Conservation (phyloP, 2,888 invertebrate species). For the Platerodrilus igneus region DNA sequence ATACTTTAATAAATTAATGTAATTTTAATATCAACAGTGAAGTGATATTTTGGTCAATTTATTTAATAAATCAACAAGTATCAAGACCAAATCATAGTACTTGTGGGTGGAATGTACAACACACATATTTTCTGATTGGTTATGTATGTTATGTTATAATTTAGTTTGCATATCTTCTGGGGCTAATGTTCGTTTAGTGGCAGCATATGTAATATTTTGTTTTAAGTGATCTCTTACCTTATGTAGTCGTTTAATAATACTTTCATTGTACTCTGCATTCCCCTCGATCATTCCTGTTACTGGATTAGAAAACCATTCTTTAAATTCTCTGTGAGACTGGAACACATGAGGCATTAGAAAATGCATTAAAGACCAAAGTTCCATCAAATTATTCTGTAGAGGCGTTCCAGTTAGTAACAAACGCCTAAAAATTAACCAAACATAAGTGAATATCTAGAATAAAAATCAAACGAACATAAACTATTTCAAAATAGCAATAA, state of each 20-base stretch:
- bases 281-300: constrained; percentile 96
- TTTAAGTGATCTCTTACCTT: constrained; percentile 60
- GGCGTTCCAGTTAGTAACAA: constrained; percentile 91
- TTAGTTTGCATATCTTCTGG: too few species aligned
- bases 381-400: constrained; percentile 93
- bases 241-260: constrained; percentile 81
- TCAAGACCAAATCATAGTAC: too few species aligned
- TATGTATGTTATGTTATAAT: not conserved
- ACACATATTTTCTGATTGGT: too few species aligned
- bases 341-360: constrained; percentile 97
- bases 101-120: too few species aligned
- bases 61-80: too few species aligned
- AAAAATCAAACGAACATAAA: constrained; percentile 21
- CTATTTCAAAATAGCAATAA: constrained; percentile 14
- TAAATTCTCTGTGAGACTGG: constrained; percentile 92
- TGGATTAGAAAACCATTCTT: constrained; percentile 98
- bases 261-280: constrained; percentile 85
- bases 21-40: too few species aligned
- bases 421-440: constrained; percentile 55
- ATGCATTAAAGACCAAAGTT: constrained; percentile 97
- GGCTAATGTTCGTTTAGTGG: not conserved
- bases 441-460: constrained; percentile 17
- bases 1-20: too few species aligned
- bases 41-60: too few species aligned
- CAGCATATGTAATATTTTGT: too few species aligned